Conservation (phyloP, 2,888 invertebrate genomes). For the Desoria tigrina region DNA sequence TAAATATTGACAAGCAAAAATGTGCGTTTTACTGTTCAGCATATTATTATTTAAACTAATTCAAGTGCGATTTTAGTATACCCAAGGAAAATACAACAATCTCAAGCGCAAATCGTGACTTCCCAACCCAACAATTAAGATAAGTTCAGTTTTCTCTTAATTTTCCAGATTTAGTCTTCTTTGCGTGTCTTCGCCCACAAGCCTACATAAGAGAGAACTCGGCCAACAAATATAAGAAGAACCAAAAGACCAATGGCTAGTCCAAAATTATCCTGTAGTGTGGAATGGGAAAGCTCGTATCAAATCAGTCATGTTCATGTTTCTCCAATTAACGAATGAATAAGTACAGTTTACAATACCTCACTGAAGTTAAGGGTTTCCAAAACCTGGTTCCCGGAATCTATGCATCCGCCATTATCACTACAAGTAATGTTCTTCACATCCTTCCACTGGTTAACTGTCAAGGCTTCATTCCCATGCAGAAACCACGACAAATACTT, state of each 20-base stretch:
- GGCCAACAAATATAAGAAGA: slow-evolving; percentile 20
- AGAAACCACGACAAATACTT: slow-evolving; percentile 92
- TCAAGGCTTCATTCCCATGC: slow-evolving; percentile 83
- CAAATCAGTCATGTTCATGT: not conserved
- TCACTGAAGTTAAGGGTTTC: slow-evolving; percentile 34
- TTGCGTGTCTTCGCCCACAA: slow-evolving; percentile 27
- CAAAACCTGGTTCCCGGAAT: slow-evolving; percentile 33
- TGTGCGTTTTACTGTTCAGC: too few relatives aligned
- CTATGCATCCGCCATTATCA: slow-evolving; percentile 25
- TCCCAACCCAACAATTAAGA: not conserved
- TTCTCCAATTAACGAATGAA: not conserved
- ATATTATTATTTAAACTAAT: too few relatives aligned
- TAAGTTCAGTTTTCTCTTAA: too few relatives aligned
- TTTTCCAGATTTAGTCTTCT: slow-evolving; percentile 8
- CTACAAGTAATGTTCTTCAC: slow-evolving; percentile 66
- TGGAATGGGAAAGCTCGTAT: not conserved
- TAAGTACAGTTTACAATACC: too few relatives aligned
- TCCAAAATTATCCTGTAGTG: slow-evolving; percentile 24
- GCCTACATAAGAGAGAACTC: slow-evolving; percentile 31
- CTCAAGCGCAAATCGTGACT: too few relatives aligned
- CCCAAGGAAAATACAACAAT: too few relatives aligned
- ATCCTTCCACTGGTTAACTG: slow-evolving; percentile 85
- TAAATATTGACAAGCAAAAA: too few relatives aligned
- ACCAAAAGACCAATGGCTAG: slow-evolving; percentile 15
- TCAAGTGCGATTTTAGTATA: too few relatives aligned